These are phyloP conservation scores for Drosophila macrospina DNA, from an alignment of 2,888 invertebrate genomes.

Conservation along the genomic window DNA sequence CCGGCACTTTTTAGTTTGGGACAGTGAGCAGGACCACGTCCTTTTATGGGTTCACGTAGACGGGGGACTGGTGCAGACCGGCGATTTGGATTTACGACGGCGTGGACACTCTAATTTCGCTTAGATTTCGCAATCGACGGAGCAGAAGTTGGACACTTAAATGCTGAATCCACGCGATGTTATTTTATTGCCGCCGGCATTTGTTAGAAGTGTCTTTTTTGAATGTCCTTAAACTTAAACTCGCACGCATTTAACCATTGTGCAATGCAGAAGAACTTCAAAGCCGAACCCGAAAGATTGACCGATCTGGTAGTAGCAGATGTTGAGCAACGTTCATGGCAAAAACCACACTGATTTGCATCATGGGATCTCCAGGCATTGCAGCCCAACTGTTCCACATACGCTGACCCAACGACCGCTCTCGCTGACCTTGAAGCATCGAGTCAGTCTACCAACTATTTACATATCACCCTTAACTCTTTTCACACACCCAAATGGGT, in stretches of 20 bases:
- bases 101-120: conserved; percentile 70
- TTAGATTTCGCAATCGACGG: conserved; percentile 72
- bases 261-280: not conserved
- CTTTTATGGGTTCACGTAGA: conserved; percentile 76
- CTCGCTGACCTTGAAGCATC: conserved; percentile 55
- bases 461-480: conserved; percentile 64
- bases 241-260: conserved; percentile 1
- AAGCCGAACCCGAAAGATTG: conserved; percentile 10
- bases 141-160: conserved; percentile 64
- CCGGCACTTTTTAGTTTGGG: conserved; percentile 40
- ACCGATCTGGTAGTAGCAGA: conserved; percentile 49
- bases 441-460: conserved; percentile 5
- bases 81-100: conserved; percentile 74
- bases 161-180: conserved; percentile 44
- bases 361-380: conserved; percentile 23
- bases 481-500: conserved; percentile 53
- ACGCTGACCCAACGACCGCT: conserved; percentile 18
- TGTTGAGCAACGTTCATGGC: conserved; percentile 56
- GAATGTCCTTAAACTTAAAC: not conserved
- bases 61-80: conserved; percentile 28
- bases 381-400: conserved; percentile 20
- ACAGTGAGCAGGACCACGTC: conserved; percentile 31
- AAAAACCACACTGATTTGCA: conserved; percentile 66
- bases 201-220: conserved; percentile 45
- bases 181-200: conserved; percentile 60